Percentiles rank a stretch among this genome's conserved stretches.
Conservation (phyloP, 2,797 vertebrate species). For the Okamejei kenojei region DNA sequence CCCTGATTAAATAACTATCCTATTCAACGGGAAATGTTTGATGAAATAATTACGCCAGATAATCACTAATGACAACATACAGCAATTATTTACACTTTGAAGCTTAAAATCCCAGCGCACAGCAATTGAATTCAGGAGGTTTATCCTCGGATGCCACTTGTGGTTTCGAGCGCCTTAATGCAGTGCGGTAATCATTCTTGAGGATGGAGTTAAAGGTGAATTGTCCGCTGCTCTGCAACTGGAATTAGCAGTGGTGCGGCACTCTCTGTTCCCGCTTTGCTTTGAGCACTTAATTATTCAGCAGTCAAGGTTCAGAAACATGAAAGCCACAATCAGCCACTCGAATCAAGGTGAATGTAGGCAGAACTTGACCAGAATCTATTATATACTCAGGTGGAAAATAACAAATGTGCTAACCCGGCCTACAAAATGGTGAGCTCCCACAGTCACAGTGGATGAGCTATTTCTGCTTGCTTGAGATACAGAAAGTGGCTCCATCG, state of each 20-base stretch:
- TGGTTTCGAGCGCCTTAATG: background rate
- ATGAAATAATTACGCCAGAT: background rate
- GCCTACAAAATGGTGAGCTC: too few species aligned
- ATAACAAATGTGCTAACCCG: background rate
- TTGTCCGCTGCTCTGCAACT: background rate
- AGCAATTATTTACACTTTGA: background rate
- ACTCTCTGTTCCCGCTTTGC: background rate
- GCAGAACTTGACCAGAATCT: background rate
- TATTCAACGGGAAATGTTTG: background rate
- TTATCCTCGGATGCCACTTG: background rate
- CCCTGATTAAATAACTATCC: background rate
- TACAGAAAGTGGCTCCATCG: background rate
- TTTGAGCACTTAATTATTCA: background rate
- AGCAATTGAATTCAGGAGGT: background rate
- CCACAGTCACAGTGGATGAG: background rate
- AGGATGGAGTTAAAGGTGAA: background rate
- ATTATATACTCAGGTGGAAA: background rate
- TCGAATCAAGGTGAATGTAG: background rate
- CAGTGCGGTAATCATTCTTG: background rate
- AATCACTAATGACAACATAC: background rate
- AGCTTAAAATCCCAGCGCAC: background rate
- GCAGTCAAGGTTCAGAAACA: background rate
- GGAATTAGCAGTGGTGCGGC: background rate
- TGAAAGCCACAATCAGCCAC: conserved; percentile 23
- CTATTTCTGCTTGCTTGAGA: background rate